These are phyloP conservation scores for Hylomyscus alleni DNA, from an alignment of 2,797 vertebrate genomes.

Conservation along the genomic window DNA sequence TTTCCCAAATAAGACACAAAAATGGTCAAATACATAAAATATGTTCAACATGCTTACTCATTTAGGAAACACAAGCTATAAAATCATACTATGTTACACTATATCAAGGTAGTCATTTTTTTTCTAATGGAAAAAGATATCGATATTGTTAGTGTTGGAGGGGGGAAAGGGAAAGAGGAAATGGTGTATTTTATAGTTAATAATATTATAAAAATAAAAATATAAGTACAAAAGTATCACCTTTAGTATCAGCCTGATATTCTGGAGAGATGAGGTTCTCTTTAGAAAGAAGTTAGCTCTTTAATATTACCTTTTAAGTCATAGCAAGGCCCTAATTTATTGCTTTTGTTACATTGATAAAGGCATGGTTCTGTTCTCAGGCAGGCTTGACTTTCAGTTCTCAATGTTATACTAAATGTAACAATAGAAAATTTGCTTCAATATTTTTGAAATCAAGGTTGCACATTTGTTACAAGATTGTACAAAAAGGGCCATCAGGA, in stretches of 20 bases:
- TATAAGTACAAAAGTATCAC: constrained; percentile 34
- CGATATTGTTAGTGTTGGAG: not conserved
- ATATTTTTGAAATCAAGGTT: constrained; percentile 26
- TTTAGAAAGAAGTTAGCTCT: constrained; percentile 32
- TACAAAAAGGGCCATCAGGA: constrained; percentile 8
- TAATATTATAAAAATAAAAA: not conserved
- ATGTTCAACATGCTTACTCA: not conserved
- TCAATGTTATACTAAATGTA: constrained; percentile 9
- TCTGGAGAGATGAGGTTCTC: constrained; percentile 6
- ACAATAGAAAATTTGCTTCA: constrained; percentile 38
- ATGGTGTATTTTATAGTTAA: not conserved
- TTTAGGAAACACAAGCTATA: not conserved
- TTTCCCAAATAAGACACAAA: constrained; percentile 2
- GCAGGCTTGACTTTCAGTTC: constrained; percentile 3
- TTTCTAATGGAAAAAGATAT: not conserved
- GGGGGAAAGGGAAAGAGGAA: not conserved
- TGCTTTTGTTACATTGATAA: constrained; percentile 30
- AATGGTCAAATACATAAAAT: not conserved
- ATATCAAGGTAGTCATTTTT: not conserved
- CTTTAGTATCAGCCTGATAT: not conserved
- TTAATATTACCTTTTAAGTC: constrained; percentile 53
- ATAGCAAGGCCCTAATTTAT: constrained; percentile 26
- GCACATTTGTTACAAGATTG: not conserved
- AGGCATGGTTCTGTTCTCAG: constrained; percentile 3
- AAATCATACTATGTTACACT: not conserved